These are phyloP conservation scores for Laothoe populi DNA, from an alignment of 2,888 invertebrate genomes.

Conservation along the genomic window DNA sequence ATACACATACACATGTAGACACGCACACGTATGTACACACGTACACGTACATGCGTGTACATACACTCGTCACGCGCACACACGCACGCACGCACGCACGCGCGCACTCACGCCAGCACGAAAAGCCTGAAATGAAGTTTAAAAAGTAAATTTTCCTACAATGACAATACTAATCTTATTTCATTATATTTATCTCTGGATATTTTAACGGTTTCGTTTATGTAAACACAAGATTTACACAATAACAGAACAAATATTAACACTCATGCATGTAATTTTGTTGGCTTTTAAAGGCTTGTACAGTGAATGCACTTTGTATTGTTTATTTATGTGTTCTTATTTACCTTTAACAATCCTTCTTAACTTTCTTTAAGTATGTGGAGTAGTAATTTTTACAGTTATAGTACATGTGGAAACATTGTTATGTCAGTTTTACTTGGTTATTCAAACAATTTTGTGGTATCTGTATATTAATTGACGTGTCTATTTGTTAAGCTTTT, in stretches of 20 bases:
- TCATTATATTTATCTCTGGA: no score
- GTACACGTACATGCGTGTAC: no score
- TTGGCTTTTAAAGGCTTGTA: not conserved
- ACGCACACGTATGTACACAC: not conserved
- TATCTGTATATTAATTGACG: not conserved
- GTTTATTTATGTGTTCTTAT: not conserved
- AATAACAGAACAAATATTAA: not conserved
- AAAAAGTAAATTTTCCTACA: no score
- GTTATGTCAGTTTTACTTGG: not conserved
- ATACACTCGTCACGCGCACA: not conserved
- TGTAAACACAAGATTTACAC: not conserved
- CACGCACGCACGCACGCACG: not conserved
- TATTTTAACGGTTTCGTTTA: not conserved
- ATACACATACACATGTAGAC: not conserved
- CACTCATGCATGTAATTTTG: constrained; percentile 6
- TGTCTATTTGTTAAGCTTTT: constrained; percentile 14
- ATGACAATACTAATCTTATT: no score
- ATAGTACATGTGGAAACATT: not conserved
- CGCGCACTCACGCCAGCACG: no score
- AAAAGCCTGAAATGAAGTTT: no score
- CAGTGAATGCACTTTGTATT: not conserved
- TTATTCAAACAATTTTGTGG: not conserved
- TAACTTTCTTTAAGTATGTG: not conserved
- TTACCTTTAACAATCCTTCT: not conserved
- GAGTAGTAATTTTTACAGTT: not conserved